Conservation (phyloP, 2,888 invertebrate genomes). For the Pyrrhia umbra region DNA sequence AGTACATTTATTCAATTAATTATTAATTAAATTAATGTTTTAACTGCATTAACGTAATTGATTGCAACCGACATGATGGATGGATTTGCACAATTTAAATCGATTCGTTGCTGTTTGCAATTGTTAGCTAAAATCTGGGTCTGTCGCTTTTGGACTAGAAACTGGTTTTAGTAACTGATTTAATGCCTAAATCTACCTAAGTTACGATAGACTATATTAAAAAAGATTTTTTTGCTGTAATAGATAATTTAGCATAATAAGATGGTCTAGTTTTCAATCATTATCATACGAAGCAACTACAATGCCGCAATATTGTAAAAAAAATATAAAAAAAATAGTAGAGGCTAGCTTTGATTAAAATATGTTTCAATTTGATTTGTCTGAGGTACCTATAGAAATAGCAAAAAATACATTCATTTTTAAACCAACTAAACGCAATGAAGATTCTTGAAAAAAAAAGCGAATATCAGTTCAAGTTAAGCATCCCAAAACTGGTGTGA, state of each 20-base stretch:
- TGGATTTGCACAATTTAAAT: constrained; percentile 50
- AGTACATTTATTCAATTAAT: constrained; percentile 35
- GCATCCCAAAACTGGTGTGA: constrained; percentile 48
- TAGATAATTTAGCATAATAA: constrained; percentile 11
- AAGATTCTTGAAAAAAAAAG: not conserved
- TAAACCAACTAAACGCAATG: not conserved
- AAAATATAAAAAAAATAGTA: too few species aligned
- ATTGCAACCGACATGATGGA: constrained; percentile 33
- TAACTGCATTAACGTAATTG: constrained; percentile 48
- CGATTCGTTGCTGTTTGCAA: constrained; percentile 45
- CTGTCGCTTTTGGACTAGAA: constrained; percentile 27
- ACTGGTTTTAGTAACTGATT: constrained; percentile 16
- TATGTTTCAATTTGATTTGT: too few species aligned
- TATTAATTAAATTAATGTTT: constrained; percentile 37
- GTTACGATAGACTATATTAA: not conserved
- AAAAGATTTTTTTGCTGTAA: constrained; percentile 13
- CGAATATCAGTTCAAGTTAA: not conserved
- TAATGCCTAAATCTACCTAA: constrained; percentile 20
- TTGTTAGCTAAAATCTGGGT: constrained; percentile 35
- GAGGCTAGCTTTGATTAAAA: too few species aligned
- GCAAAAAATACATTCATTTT: too few species aligned
- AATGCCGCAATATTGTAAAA: not conserved
- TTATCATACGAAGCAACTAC: constrained; percentile 13
- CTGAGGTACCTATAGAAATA: too few species aligned
- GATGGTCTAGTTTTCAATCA: constrained; percentile 16